phyloP scores from a whole-genome alignment of 2,888 invertebrate genomes.

The Cheilosia soror region DNA sequence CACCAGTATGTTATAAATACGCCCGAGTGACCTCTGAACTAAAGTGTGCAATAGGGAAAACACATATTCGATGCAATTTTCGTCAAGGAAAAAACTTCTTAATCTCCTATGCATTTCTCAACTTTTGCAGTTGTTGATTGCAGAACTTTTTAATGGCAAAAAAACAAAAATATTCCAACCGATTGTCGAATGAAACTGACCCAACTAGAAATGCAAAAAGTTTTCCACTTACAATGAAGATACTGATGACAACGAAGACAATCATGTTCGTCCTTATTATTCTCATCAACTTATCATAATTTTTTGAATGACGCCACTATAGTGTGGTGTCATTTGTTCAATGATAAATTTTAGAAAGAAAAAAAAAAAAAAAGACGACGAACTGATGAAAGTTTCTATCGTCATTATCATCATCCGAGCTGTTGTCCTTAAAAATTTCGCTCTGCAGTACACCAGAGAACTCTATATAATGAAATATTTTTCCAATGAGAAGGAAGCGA shows the following conservation, averaged over 20 bases:
- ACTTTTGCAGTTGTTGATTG: not conserved
- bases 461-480: constrained; percentile 34
- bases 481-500: constrained; percentile 31
- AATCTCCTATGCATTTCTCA: constrained; percentile 39
- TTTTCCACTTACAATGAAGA: constrained; percentile 53
- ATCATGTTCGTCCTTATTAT: constrained; percentile 22
- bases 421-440: constrained; percentile 39
- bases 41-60: constrained; percentile 12
- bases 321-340: constrained; percentile 9
- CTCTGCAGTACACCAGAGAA: not conserved
- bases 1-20: constrained; percentile 13
- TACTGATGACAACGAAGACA: constrained; percentile 19
- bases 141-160: constrained; percentile 8
- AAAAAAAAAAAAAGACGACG: not conserved
- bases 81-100: not conserved
- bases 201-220: constrained; percentile 3
- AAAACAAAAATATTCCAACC: not conserved
- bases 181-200: constrained; percentile 16
- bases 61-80: not conserved
- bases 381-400: constrained; percentile 30
- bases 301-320: not conserved
- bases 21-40: constrained; percentile 42
- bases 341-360: constrained; percentile 28
- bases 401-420: constrained; percentile 15
- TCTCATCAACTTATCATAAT: constrained; percentile 49